Evolutionary conservation across 2,888 invertebrate genomes (phyloP), one percentile per base, ranked within the genome.

Genomic region (Cinara cedri): DNA sequence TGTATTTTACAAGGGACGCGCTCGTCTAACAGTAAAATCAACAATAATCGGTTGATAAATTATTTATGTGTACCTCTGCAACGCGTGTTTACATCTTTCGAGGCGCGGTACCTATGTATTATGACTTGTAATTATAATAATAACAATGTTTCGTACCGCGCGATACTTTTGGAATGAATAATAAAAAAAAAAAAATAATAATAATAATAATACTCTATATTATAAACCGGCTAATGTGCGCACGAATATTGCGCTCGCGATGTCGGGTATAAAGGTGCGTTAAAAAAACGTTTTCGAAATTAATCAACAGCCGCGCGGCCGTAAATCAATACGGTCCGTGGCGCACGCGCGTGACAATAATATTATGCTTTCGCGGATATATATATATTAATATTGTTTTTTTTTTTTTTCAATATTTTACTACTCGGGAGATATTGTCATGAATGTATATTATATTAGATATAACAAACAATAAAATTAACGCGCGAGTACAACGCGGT

Each of bases 1-100:
- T 63, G 21, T 42, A 42, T 74, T 49, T 34, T 51, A 21, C 62
- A 26, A 63, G 62, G 49, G 62, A 74, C 42, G n/a, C n/a, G n/a
- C n/a, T n/a, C n/a, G 24, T 26, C 13, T 74, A 74, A 74, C 74
- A 74, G 74, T 74, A 74, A 74, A 74, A 74, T 63, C 74, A 24
- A 72, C 72, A 34, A 34, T 34, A 34, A n/a, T 60, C 26, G 34
- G 46, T 49, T 34, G 34, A 42, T 21, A 42, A 26, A 60, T 46
- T 46, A 46, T 46, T 46, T 46, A 66, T 60, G 6, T 72, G 60
- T 72, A 62, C 49, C 62, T 26, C 60, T 16, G 34, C 26, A 14
- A 46, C 14, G 16, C 51, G 49, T 68, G 26, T 68, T 24, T 68
- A 16, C 26, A 49, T 62, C 49, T 49, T 9, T 0, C 10, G 11